Percentiles rank a stretch among this genome's conserved stretches.
Evolutionary conservation across 2,888 invertebrate species (phyloP).

Genomic region (Parasteatoda lunata): DNA sequence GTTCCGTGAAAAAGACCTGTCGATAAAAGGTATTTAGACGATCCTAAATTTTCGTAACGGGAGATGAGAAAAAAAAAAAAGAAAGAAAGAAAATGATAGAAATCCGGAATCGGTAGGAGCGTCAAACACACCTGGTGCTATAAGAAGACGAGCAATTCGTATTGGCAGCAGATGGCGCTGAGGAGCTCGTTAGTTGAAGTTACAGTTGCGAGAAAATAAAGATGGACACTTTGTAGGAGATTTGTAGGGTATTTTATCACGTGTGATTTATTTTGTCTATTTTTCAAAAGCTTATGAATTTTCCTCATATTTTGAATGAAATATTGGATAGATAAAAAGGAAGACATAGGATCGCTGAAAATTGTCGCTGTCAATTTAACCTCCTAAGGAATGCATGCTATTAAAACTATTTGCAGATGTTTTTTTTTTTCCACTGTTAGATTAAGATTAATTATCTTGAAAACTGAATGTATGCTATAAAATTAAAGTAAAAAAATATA

Average conservation of each 20-base stretch:
- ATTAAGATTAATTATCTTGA: too few relatives aligned
- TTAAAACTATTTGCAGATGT: too few relatives aligned
- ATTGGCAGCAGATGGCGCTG: slow-evolving; percentile 65
- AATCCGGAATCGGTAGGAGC: slow-evolving; percentile 38
- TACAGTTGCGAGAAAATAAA: slow-evolving; percentile 11
- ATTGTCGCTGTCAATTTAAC: too few relatives aligned
- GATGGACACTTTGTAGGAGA: slow-evolving; percentile 26
- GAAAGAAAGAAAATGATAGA: slow-evolving; percentile 14
- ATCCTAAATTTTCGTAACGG: slow-evolving; percentile 60
- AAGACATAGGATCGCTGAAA: too few relatives aligned
- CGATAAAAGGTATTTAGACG: slow-evolving; percentile 64
- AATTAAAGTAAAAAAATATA: too few relatives aligned
- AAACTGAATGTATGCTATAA: too few relatives aligned
- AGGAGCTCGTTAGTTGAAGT: slow-evolving; percentile 58
- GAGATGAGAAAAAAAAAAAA: slow-evolving; percentile 13
- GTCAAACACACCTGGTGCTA: slow-evolving; percentile 60
- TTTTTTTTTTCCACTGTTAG: too few relatives aligned
- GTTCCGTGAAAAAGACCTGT: slow-evolving; percentile 28
- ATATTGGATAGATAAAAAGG: too few relatives aligned
- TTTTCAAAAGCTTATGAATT: neutral
- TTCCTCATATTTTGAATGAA: neutral
- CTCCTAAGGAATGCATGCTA: too few relatives aligned
- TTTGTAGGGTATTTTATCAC: neutral
- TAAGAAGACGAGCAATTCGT: slow-evolving; percentile 57
- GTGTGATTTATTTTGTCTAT: neutral